Evolutionary conservation across 2,113 vertebrate genomes (phyloP).

Genomic region (cat (Felis catus)): DNA sequence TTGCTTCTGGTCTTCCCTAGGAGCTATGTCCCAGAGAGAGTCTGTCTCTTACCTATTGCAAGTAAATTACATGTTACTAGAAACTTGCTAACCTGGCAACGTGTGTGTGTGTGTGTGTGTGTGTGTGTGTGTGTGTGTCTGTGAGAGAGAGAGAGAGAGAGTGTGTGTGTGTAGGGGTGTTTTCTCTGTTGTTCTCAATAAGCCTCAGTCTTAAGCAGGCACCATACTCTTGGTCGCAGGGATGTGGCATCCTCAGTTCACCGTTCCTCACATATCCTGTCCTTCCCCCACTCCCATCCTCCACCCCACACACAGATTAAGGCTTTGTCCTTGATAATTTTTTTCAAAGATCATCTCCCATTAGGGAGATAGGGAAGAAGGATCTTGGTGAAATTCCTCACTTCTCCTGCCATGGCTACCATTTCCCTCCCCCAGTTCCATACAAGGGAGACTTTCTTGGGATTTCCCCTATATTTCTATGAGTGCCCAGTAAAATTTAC

Average conservation of each 20-base stretch:
- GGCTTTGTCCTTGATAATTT: not conserved
- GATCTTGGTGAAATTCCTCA: not conserved
- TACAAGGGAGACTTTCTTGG: not conserved
- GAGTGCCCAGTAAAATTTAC: not conserved
- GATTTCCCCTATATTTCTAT: not conserved
- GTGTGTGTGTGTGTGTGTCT: not conserved
- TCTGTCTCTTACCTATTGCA: not conserved
- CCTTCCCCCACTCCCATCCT: fast-evolving
- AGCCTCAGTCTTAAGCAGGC: not conserved
- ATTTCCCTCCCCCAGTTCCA: not conserved
- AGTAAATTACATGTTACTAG: not conserved
- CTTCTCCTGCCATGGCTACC: not conserved
- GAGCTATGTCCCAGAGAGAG: not conserved
- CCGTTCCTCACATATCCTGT: not conserved
- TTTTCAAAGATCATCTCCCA: not conserved
- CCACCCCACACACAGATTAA: not conserved
- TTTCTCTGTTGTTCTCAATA: not conserved
- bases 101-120: no score
- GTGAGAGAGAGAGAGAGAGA: not conserved
- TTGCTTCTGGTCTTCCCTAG: not conserved
- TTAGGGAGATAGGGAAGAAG: not conserved
- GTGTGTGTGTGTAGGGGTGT: not conserved
- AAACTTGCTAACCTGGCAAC: not conserved
- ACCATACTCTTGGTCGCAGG: fast-evolving
- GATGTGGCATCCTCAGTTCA: no score